Base-by-base conservation (phyloP, 1,140 invertebrate genomes). In the Mya arenaria region DNA sequence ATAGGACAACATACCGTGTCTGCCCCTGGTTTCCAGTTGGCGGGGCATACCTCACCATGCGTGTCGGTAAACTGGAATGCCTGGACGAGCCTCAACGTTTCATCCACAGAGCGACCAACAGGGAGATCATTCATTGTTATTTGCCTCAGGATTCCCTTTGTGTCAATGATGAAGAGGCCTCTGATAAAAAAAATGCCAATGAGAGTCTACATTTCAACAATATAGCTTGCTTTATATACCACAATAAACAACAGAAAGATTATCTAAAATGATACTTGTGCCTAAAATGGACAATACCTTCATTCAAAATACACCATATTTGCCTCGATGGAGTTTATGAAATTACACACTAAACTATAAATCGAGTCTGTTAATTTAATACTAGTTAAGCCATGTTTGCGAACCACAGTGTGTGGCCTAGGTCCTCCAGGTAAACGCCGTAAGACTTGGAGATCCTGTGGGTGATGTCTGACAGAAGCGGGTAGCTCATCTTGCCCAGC, bases 41-140 rank as follows among this genome's bases (percentile, higher is more conserved):
- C 95, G 23, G 92, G 92, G 73, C 92, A 93, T 0, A 93, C 92
- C 96, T 98, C 97, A 62, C 97, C 97, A 92, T 98, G 96, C 73
- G 96, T 95, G 89, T 98, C 97, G 3, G 97, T 97, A 91, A 96
- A 98, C 93, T 98, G 97, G 93, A 98, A 98, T 60, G 97, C 97
- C 94, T 98, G 97, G 0, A 98, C 96, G 32, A 98, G 92, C 88
- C 97, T 95, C 56, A 98, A 92, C 0, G 97, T 98, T 93, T 98
- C 97, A 93, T 98, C 97, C 17, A 98, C 97, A 48, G 96, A 97
- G 36, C 95, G 88, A 0, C 95, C 95, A n/a, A 95, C 95, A 37
- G 95, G 95, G n/a, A 96, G 88, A 89, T 96, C 95, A 91, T 96
- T 96, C 94, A 96, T 95, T 25, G 95, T 95, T 34, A 96, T 95